Base-by-base conservation (phyloP, 2,888 invertebrate species). In the Marronus borbonicus region DNA sequence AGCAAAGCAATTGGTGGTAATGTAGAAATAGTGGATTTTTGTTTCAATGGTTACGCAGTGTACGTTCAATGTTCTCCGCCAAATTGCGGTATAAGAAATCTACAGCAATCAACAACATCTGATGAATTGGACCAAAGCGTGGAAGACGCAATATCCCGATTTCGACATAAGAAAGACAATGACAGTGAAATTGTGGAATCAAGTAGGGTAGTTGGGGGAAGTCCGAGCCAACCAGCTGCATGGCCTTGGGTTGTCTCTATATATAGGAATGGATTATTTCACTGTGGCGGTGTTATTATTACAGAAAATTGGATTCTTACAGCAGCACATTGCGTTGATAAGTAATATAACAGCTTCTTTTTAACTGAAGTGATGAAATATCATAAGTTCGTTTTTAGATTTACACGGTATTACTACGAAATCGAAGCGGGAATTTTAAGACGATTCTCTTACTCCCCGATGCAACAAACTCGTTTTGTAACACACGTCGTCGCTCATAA, bases 241-340 rank as follows among this genome's bases (percentile, higher is more conserved):
- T 97, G 96, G 96, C 97, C 97, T 1, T 97, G 96, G 92, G 89
- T 95, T 78, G 93, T 95, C 17, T 94, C 94, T 0, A 89, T 97
- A 80, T 95, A 94, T 84, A 91, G 92, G 83, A 92, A 97, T 85
- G 97, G 97, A 0, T 88, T 90, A 80, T 96, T 96, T 82, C 94
- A 94, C 82, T 97, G 97, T 83, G 96, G 96, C 0, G 96, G 96
- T 24, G 93, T 93, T 0, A 91, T 97, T 69, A 89, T 96, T 75
- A 92, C 91, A 77, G 92, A 94, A 80, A 86, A 89, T 50, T 96
- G 96, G 95, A 90, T 96, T 65, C 88, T 96, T 82, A 94, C 95
- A 7, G 97, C 96, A 0, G 96, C 96, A 1, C 97, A 97, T 87
- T 97, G 97, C 85, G 92, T 94, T 31, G 90, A 92, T 72, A 91